Evolutionary conservation across 2,113 vertebrate species (phyloP).

Genomic region (Perognathus longimembris): DNA sequence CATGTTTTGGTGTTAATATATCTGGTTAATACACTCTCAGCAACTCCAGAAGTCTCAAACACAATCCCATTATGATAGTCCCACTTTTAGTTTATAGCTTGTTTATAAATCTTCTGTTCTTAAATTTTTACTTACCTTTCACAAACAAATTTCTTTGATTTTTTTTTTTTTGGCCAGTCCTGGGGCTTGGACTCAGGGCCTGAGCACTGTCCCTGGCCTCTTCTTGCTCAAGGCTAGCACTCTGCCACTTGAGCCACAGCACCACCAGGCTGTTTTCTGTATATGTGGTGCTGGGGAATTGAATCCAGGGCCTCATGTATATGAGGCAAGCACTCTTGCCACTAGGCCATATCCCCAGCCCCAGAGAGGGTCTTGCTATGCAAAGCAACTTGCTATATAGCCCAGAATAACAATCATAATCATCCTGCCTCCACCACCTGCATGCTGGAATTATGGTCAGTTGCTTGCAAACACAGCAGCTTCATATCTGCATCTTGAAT

Average conservation of each 20-base stretch:
- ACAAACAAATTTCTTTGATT: neutral
- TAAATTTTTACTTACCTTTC: neutral
- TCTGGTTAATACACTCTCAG: neutral
- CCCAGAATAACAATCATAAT: neutral
- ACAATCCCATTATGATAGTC: neutral
- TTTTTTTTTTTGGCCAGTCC: neutral
- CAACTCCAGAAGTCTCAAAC: neutral
- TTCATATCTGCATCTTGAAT: neutral
- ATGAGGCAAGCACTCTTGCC: too few species aligned
- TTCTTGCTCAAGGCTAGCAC: too few species aligned
- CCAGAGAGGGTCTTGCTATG: neutral
- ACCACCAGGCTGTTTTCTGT: too few species aligned
- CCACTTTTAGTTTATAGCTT: neutral
- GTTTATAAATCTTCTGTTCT: neutral
- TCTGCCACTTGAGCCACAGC: too few species aligned
- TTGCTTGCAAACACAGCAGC: neutral
- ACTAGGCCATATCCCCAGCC: too few species aligned
- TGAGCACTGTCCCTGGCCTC: too few species aligned
- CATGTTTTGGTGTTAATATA: neutral
- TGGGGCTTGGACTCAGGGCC: too few species aligned
- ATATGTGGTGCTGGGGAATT: too few species aligned
- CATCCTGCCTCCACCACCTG: too few species aligned
- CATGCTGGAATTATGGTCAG: too few species aligned
- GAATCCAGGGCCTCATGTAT: too few species aligned
- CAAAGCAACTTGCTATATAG: neutral